These are phyloP conservation scores for Caenorhabditis becei DNA, from an alignment of 2,888 invertebrate species.

Conservation along the genomic window DNA sequence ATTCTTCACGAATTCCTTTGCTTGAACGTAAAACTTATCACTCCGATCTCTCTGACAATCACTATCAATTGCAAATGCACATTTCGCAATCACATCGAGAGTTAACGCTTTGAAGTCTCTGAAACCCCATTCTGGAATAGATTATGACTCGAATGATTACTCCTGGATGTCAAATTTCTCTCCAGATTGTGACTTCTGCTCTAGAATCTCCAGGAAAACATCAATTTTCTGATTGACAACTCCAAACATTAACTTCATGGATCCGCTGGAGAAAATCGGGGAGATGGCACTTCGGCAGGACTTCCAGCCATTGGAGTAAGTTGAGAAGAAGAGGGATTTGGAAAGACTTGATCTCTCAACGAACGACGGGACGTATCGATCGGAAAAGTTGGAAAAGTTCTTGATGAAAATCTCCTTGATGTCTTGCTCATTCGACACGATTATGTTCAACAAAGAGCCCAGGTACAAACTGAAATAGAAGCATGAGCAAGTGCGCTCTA, in stretches of 20 bases:
- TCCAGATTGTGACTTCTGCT: conserved; percentile 48
- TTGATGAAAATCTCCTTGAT: conserved; percentile 73
- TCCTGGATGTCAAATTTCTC: conserved; percentile 67
- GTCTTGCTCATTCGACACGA: conserved; percentile 65
- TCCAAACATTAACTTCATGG: conserved; percentile 57
- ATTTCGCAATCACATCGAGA: conserved; percentile 73
- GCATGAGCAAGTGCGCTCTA: too few species aligned
- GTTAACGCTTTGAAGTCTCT: conserved; percentile 76
- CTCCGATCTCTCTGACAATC: conserved; percentile 62
- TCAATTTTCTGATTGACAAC: conserved; percentile 52
- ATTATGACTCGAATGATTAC: conserved; percentile 31
- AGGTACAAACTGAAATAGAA: too few species aligned
- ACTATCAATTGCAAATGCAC: conserved; percentile 71
- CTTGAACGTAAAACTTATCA: conserved; percentile 57
- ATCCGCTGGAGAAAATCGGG: conserved; percentile 36
- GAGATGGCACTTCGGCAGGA: conserved; percentile 14
- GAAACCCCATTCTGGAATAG: too few species aligned
- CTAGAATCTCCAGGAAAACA: conserved; percentile 58
- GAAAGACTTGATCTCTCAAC: conserved; percentile 32
- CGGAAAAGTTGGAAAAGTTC: conserved; percentile 74
- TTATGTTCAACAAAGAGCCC: too few species aligned
- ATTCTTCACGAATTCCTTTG: conserved; percentile 2
- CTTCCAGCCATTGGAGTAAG: conserved; percentile 30
- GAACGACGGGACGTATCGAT: conserved; percentile 60
- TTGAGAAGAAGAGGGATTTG: conserved; percentile 10